A percentile compares a stretch with the other conserved stretches of the same genome.
phyloP scores from a whole-genome alignment of 2,888 invertebrate species.

The Epistrophe grossulariae region DNA sequence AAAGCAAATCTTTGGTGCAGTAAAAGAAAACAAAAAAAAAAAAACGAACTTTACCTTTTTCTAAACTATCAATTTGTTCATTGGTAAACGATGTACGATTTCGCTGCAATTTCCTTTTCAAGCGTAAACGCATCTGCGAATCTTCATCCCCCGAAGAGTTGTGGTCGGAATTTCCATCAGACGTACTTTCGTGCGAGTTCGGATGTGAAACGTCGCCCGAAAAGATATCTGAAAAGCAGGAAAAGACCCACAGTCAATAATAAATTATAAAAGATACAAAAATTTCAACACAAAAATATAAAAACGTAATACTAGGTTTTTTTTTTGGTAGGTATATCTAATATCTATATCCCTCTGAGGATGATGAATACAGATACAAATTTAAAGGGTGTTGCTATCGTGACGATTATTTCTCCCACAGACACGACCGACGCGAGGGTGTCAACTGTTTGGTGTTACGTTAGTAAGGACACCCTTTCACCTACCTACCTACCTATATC shows the following conservation, averaged over 20 bases:
- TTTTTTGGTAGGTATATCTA: not conserved
- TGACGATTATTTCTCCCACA: constrained; percentile 23
- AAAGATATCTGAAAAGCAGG: constrained; percentile 85
- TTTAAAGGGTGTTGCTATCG: constrained; percentile 65
- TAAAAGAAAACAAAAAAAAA: not conserved
- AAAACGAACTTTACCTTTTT: constrained; percentile 91
- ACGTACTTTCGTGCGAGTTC: constrained; percentile 89
- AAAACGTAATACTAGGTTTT: not conserved
- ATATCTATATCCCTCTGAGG: not conserved
- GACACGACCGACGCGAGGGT: constrained; percentile 25
- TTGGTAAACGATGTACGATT: constrained; percentile 99
- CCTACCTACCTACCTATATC: not conserved
- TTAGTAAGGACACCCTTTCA: constrained; percentile 29
- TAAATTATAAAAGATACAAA: not conserved
- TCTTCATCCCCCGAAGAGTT: constrained; percentile 96
- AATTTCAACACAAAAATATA: constrained; percentile 14
- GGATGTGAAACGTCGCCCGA: constrained; percentile 86
- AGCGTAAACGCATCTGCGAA: constrained; percentile 94
- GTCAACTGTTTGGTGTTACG: constrained; percentile 24
- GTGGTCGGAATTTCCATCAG: constrained; percentile 95
- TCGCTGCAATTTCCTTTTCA: constrained; percentile 98
- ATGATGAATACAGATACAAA: not conserved
- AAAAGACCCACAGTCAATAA: constrained; percentile 1
- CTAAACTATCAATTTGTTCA: constrained; percentile 98
- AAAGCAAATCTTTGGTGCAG: not conserved